Base-by-base conservation (phyloP, 1,140 invertebrate species). In the Rhagoletis pomonella region DNA sequence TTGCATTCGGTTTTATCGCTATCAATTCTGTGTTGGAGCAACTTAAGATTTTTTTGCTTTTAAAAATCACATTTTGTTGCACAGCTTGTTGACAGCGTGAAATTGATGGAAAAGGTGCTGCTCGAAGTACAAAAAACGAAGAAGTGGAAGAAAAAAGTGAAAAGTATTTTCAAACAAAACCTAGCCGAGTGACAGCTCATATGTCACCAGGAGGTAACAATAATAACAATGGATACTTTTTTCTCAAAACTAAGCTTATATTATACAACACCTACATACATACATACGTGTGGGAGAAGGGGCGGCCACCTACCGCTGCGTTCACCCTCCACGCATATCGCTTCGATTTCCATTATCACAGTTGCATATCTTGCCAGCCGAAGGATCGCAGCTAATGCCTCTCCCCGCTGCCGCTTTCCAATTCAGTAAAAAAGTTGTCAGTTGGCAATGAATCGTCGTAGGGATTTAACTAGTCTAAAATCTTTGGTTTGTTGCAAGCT, bases 51-150 rank as follows among this genome's bases (percentile, higher is more conserved):
- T 81, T 81, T 0, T 50, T 55, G 17, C 47, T 19, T 55, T 7
- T 5, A n/a, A 81, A 81, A 81, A 55, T 85, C 84, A 19, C 59
- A 55, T 85, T 85, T 62, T 29, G 59, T 59, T 58, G 62, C 85
- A 65, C 85, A 86, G 85, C 85, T 67, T 86, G 85, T 86, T 86
- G 85, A 85, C 85, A 86, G 64, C 60, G 19, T 86, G 58, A 86
- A 65, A 86, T 86, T 86, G 85, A 86, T 86, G 85, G 62, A 86
- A 67, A 86, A 86, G 85, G 85, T 86, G 85, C 67, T 67, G 17
- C 50, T 44, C 47, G 17, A 42, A 44, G 50, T 81, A 58, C 73
- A 81, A 81, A n/a, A n/a, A 55, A 2, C 50, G 73, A 19, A 55
- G 47, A 58, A 81, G 55, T 2, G 17, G 6, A 19, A 19, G 7